phyloP scores from a whole-genome alignment of 2,888 invertebrate genomes.

The Limnephilus marmoratus region DNA sequence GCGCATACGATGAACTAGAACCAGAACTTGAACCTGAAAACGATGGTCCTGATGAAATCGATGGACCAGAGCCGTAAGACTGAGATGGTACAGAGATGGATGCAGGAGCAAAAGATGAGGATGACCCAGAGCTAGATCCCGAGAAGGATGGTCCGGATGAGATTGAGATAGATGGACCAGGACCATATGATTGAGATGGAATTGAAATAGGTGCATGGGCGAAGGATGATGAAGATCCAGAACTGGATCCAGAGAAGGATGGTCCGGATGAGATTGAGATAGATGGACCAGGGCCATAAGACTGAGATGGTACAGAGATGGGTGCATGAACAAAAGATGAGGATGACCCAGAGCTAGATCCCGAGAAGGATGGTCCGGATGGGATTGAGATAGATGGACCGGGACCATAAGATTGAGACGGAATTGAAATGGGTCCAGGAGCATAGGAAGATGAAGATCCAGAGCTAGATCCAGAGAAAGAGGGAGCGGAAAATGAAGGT shows the following conservation, averaged over 20 bases:
- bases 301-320: constrained; percentile 1
- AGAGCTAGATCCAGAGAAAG: not conserved
- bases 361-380: not conserved
- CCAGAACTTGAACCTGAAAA: not conserved
- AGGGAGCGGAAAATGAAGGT: constrained; percentile 14
- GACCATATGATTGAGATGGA: not conserved
- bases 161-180: constrained; percentile 8
- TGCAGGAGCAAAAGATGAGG: constrained; percentile 17
- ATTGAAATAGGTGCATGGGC: not conserved
- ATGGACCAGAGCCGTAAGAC: not conserved
- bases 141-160: not conserved
- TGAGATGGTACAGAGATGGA: constrained; percentile 11
- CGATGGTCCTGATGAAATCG: not conserved
- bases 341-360: not conserved
- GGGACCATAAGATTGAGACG: not conserved
- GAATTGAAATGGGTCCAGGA: not conserved
- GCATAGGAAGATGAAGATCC: constrained; percentile 13
- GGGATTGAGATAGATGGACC: constrained; percentile 2
- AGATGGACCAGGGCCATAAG: not conserved
- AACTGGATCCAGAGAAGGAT: not conserved
- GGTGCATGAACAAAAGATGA: not conserved
- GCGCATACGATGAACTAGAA: not conserved
- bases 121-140: not conserved
- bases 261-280: constrained; percentile 2
- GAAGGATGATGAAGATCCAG: constrained; percentile 3